A percentile compares a stretch with the other conserved stretches of the same genome.
Conservation (phyloP, 2,888 invertebrate species). For the Eupithecia vulgata region DNA sequence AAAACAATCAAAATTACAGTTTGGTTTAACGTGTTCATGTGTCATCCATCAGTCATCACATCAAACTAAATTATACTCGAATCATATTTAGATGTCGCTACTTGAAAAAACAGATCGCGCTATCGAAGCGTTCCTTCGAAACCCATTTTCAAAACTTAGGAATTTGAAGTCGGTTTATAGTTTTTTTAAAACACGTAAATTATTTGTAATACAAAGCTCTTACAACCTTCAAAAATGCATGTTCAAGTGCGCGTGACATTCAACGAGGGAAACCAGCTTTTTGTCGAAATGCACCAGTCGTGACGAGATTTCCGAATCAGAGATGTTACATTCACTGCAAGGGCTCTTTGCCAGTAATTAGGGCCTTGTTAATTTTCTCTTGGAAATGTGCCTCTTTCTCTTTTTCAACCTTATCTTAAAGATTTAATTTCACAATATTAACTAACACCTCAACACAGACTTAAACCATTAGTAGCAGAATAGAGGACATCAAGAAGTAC, state of each 20-base stretch:
- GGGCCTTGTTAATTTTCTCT: background rate
- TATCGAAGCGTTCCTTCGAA: no score
- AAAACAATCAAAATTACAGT: no score
- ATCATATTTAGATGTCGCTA: no score
- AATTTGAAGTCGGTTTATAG: no score
- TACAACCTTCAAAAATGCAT: slow-evolving; percentile 27
- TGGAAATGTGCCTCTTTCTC: background rate
- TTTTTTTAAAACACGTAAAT: no score
- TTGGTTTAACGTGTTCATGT: no score
- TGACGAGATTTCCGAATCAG: slow-evolving; percentile 35
- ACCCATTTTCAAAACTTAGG: no score
- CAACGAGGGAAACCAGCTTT: slow-evolving; percentile 42
- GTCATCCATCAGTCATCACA: no score
- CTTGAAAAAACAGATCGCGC: no score
- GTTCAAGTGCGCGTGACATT: slow-evolving; percentile 45
- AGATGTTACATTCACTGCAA: slow-evolving; percentile 25
- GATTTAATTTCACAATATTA: background rate
- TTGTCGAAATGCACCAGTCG: slow-evolving; percentile 36
- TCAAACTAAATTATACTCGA: no score
- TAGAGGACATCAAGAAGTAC: background rate
- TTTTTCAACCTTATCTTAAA: background rate
- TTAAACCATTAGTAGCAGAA: background rate
- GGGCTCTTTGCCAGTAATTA: slow-evolving; percentile 9
- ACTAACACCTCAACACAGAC: background rate
- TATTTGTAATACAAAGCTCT: slow-evolving; percentile 26